Evolutionary conservation across 2,797 vertebrate genomes (phyloP).

Genomic region (Fundulus diaphanus): DNA sequence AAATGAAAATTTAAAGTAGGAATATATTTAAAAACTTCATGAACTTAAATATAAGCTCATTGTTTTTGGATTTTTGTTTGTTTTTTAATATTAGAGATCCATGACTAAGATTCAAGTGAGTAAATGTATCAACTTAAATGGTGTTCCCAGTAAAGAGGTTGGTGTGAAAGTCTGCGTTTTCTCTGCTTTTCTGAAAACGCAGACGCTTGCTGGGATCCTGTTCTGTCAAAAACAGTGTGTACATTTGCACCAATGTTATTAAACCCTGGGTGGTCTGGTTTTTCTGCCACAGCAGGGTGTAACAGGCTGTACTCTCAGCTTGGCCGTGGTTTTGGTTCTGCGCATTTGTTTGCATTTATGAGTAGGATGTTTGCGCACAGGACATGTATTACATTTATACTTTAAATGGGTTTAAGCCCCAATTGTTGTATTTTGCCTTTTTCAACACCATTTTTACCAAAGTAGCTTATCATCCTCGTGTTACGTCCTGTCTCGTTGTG

Average conservation of each 20-base stretch:
- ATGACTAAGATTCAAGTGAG: not conserved
- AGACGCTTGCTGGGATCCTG: constrained; percentile 20
- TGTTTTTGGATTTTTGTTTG: not conserved
- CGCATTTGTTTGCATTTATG: not conserved
- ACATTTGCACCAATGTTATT: constrained; percentile 29
- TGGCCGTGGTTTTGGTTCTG: constrained; percentile 36
- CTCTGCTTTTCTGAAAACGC: constrained; percentile 18
- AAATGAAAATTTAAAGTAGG: too few species aligned
- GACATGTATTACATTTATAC: constrained; percentile 6
- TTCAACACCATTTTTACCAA: not conserved
- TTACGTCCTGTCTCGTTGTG: too few species aligned
- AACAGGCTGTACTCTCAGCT: constrained; percentile 36
- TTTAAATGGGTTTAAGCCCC: constrained; percentile 19
- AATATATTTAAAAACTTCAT: not conserved
- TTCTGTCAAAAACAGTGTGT: constrained; percentile 8
- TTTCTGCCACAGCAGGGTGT: constrained; percentile 37
- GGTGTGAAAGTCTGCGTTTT: not conserved
- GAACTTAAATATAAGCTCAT: not conserved
- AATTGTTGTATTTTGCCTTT: not conserved
- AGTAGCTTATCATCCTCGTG: constrained; percentile 5
- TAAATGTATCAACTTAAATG: not conserved
- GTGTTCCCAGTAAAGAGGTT: not conserved
- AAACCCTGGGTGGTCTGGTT: constrained; percentile 62
- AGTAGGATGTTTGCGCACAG: not conserved
- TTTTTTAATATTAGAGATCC: not conserved